Evolutionary conservation across 1,140 invertebrate genomes (phyloP).

Genomic region (Cepaea nemoralis): DNA sequence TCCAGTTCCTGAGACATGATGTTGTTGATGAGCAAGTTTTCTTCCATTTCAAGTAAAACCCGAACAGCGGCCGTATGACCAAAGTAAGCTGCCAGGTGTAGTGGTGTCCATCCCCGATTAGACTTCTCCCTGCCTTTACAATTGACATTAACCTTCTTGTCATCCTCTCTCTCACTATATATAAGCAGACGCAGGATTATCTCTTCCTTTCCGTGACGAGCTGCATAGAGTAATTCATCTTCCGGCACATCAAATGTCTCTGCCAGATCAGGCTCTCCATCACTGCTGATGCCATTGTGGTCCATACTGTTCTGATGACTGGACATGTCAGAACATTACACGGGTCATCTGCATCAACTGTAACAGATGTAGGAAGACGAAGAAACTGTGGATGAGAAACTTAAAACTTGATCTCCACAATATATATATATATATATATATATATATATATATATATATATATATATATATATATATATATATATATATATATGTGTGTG

Average conservation of each 20-base stretch:
- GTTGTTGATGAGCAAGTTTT: no score
- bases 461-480: no score
- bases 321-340: neutral
- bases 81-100: constrained; percentile 75
- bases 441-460: no score
- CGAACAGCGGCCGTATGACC: constrained; percentile 71
- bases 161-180: constrained; percentile 48
- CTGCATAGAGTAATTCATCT: constrained; percentile 50
- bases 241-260: constrained; percentile 39
- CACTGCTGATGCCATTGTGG: neutral
- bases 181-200: constrained; percentile 64
- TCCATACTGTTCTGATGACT: neutral
- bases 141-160: constrained; percentile 70
- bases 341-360: neutral
- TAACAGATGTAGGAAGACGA: no score
- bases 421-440: no score
- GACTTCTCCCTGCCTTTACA: constrained; percentile 73
- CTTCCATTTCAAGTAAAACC: constrained; percentile 67
- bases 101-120: constrained; percentile 74
- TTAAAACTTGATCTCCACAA: no score
- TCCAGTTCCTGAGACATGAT: no score
- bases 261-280: neutral
- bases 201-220: constrained; percentile 69
- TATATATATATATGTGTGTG: no score
- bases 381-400: no score